Conservation (phyloP, 2,113 vertebrate species). For the Nesoenas mayeri region DNA sequence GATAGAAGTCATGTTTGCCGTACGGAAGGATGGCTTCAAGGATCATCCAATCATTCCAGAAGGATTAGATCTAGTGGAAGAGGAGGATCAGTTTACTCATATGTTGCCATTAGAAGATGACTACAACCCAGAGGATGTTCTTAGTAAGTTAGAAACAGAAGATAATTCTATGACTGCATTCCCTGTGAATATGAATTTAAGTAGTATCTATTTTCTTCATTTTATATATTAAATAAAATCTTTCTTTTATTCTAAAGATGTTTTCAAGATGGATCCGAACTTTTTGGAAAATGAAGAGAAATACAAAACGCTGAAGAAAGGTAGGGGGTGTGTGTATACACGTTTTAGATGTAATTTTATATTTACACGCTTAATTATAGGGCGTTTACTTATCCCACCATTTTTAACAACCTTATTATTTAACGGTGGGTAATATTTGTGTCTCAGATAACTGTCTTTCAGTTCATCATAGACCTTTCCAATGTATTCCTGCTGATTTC, state of each 20-base stretch:
- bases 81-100: slow-evolving; percentile 97
- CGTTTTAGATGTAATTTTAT: not conserved
- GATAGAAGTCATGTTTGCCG: slow-evolving; percentile 99
- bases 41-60: slow-evolving; percentile 92
- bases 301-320: slow-evolving; percentile 92
- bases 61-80: slow-evolving; percentile 94
- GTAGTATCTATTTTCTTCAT: not conserved
- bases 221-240: slow-evolving; percentile 1
- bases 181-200: not conserved
- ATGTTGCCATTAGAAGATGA: slow-evolving; percentile 98
- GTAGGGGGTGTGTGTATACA: slow-evolving; percentile 46
- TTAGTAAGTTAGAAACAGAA: slow-evolving; percentile 81
- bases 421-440: not conserved
- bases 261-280: slow-evolving; percentile 97
- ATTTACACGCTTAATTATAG: not conserved
- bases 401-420: not conserved
- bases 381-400: not conserved
- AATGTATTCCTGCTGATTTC: not conserved
- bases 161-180: not conserved
- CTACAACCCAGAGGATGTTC: slow-evolving; percentile 91
- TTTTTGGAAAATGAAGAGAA: slow-evolving; percentile 97
- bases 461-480: not conserved
- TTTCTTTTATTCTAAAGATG: slow-evolving; percentile 79
- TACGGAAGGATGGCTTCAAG: slow-evolving; percentile 97
- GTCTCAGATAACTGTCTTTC: not conserved